Evolutionary conservation across 1,140 invertebrate genomes (phyloP).

Genomic region (Drosophila guanche): DNA sequence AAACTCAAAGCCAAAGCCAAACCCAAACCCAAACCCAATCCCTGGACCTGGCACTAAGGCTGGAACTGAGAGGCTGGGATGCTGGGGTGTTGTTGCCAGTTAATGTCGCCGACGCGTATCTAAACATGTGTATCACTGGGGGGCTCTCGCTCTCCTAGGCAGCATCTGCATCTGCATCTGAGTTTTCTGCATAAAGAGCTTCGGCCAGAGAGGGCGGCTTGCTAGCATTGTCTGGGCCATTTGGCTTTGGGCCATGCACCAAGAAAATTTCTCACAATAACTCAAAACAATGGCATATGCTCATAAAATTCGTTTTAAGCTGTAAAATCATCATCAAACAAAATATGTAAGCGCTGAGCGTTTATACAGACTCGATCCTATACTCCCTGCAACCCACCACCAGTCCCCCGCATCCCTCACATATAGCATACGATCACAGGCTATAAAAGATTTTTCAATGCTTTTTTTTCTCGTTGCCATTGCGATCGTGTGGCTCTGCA

Average conservation of each 20-base stretch:
- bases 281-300: slow-evolving; percentile 83
- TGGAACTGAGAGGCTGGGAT: not conserved
- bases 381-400: not conserved
- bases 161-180: slow-evolving; percentile 3
- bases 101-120: slow-evolving; percentile 77
- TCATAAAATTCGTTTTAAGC: slow-evolving; percentile 84
- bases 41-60: too few relatives aligned
- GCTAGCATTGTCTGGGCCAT: slow-evolving; percentile 36
- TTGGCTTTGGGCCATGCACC: slow-evolving; percentile 1
- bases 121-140: slow-evolving; percentile 79
- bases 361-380: slow-evolving; percentile 50
- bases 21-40: too few relatives aligned
- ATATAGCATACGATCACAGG: slow-evolving; percentile 54
- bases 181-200: slow-evolving; percentile 51
- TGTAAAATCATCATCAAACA: slow-evolving; percentile 83
- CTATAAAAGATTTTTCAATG: slow-evolving; percentile 69
- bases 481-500: slow-evolving; percentile 58
- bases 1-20: too few relatives aligned
- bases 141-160: not conserved
- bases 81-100: slow-evolving; percentile 58
- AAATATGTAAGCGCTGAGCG: slow-evolving; percentile 74
- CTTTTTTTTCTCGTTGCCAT: slow-evolving; percentile 45
- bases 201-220: not conserved
- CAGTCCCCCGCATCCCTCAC: slow-evolving; percentile 7
- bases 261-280: slow-evolving; percentile 78